Base-by-base conservation (phyloP, 2,888 invertebrate species). In the Nomada hirtipes region DNA sequence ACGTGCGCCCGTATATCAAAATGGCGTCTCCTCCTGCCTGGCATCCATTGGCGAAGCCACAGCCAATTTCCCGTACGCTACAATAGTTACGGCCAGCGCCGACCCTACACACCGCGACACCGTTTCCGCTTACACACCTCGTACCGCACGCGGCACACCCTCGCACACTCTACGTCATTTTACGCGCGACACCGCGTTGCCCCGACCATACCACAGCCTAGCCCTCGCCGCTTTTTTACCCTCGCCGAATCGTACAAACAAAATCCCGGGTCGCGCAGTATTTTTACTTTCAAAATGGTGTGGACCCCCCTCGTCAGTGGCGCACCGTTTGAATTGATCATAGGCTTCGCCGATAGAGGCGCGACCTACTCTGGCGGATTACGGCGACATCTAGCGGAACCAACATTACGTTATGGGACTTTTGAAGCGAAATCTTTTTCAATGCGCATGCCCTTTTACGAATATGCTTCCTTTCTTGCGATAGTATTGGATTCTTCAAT, bases 1-100 rank as follows among this genome's bases (percentile, higher is more conserved):
- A 92, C 91, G 92, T 91, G 90, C 90, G 91, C 90, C 89, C 92
- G 91, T 93, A 92, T 91, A 92, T 93, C 93, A 93, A 93, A 92
- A 93, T 93, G 93, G 93, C 93, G 92, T 91, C 91, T 87, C 90
- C 87, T 88, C 89, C 91, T 88, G 92, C 90, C 89, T 90, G 90
- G 91, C 91, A 92, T 91, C 91, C 91, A 91, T 92, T 91, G 90
- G 89, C 86, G 89, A 90, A 89, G 90, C 90, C 90, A 85, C 86
- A 86, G 87, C 86, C 89, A 88, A 90, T 90, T 91, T 88, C 89
- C 87, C 89, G 88, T 74, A 82, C 86, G 85, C 87, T 79, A 75
- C 86, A 86, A 82, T 80, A 78, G 88, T 78, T 84, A 77, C 85
- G 83, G 84, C 67, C 80, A 77, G 81, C 85, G 82, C 79, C 84